Evolutionary conservation across 64 coral and sea anemone genomes (phyloP).

Genomic region (Platygyra sinensis): DNA sequence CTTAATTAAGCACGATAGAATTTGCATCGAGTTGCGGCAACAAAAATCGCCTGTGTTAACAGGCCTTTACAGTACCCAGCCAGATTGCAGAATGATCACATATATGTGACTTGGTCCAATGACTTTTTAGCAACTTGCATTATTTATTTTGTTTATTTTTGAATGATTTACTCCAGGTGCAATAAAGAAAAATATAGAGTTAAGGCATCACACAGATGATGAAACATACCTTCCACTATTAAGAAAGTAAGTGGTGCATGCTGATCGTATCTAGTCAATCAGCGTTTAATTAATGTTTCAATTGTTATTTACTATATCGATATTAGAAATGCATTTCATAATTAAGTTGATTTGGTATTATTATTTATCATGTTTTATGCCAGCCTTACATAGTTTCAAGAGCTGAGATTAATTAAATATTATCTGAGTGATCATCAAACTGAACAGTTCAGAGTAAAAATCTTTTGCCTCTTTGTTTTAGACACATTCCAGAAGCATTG

Average conservation of each 20-base stretch:
- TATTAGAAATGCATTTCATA: no score
- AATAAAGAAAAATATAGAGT: conserved; percentile 82
- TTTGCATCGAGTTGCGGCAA: no score
- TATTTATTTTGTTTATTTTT: background rate
- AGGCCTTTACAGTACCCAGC: no score
- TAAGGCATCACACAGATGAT: conserved; percentile 79
- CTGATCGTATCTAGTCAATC: no score
- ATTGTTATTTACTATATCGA: no score
- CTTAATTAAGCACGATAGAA: no score
- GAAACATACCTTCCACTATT: conserved; percentile 80
- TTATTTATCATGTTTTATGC: background rate
- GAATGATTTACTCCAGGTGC: conserved; percentile 53
- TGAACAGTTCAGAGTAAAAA: background rate
- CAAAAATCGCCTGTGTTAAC: no score
- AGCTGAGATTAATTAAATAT: background rate
- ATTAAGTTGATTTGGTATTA: no score
- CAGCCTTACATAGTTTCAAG: background rate
- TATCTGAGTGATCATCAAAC: background rate
- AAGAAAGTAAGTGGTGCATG: conserved; percentile 46
- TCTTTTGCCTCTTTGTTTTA: conserved; percentile 9
- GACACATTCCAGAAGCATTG: conserved; percentile 83
- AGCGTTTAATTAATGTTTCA: no score
- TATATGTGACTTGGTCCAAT: no score
- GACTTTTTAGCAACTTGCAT: background rate
- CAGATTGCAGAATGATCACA: no score